phyloP scores from a whole-genome alignment of 1,140 invertebrate species.

The Leguminivora glycinivorella region DNA sequence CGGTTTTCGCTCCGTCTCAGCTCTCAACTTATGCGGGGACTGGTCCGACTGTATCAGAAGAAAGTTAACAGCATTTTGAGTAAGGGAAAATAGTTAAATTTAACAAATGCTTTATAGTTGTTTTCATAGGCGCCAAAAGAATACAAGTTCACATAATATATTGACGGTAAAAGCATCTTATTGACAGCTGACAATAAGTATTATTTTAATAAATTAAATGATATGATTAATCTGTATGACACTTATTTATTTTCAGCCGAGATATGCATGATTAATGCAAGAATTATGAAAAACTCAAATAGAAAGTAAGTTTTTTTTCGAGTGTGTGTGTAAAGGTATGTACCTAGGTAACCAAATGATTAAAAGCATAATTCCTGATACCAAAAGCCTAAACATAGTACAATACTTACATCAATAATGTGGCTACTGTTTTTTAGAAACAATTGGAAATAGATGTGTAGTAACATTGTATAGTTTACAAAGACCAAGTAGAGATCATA shows the following conservation, averaged over 20 bases:
- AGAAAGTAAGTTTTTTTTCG: slow-evolving; percentile 56
- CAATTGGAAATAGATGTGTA: no score
- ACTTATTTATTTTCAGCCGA: slow-evolving; percentile 52
- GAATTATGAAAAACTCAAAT: slow-evolving; percentile 55
- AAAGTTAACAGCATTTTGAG: slow-evolving; percentile 58
- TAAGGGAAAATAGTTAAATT: slow-evolving; percentile 34
- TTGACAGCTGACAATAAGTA: no score
- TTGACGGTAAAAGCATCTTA: no score
- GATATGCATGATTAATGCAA: slow-evolving; percentile 64
- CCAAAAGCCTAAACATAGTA: no score
- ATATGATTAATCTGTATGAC: neutral
- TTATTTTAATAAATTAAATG: neutral
- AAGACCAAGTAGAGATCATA: no score
- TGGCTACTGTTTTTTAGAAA: no score
- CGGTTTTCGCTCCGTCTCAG: slow-evolving; percentile 67
- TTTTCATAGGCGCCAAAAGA: neutral
- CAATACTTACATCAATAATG: no score
- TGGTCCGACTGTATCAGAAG: slow-evolving; percentile 61
- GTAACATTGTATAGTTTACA: no score
- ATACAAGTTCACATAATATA: no score
- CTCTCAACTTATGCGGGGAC: slow-evolving; percentile 62
- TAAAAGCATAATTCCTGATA: no score
- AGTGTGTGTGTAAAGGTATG: no score
- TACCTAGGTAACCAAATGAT: no score
- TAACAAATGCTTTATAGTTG: neutral